Conservation (phyloP, 2,888 invertebrate species). For the Homarus gammarus region DNA sequence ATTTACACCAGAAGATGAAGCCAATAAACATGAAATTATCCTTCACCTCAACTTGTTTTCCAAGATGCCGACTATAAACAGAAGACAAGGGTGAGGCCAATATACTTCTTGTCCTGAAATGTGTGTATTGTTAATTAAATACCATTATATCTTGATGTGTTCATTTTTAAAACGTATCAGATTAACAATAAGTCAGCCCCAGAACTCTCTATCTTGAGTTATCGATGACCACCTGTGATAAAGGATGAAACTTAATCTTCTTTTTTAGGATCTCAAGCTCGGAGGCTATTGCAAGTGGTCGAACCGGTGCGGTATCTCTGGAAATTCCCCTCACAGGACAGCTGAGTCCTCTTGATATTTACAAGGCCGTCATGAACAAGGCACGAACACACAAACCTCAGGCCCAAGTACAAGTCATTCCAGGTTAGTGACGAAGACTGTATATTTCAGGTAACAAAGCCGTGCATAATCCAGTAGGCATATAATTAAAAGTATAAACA, state of each 20-base stretch:
- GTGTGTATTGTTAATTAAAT: too few species aligned
- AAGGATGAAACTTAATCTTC: not conserved
- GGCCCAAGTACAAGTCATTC: slow-evolving; percentile 24
- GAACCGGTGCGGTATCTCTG: slow-evolving; percentile 52
- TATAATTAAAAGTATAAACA: too few species aligned
- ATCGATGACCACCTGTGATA: not conserved
- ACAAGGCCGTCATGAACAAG: slow-evolving; percentile 43
- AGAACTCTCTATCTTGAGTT: not conserved
- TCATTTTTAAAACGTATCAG: not conserved
- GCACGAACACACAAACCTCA: slow-evolving; percentile 28
- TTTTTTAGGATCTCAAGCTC: not conserved
- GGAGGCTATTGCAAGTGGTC: not conserved
- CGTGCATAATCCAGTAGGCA: too few species aligned
- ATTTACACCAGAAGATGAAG: not conserved
- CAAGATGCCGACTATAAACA: not conserved
- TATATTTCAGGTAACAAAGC: too few species aligned
- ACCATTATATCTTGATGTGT: too few species aligned
- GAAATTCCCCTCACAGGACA: slow-evolving; percentile 44
- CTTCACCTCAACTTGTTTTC: slow-evolving; percentile 59
- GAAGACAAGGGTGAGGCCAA: slow-evolving; percentile 29
- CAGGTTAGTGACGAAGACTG: slow-evolving; percentile 22
- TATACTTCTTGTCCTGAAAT: not conserved
- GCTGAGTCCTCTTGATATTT: slow-evolving; percentile 51
- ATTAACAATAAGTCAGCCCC: not conserved
- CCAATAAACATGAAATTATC: slow-evolving; percentile 56